Conservation (phyloP, 2,797 vertebrate species). For the Muscicapa comitata region DNA sequence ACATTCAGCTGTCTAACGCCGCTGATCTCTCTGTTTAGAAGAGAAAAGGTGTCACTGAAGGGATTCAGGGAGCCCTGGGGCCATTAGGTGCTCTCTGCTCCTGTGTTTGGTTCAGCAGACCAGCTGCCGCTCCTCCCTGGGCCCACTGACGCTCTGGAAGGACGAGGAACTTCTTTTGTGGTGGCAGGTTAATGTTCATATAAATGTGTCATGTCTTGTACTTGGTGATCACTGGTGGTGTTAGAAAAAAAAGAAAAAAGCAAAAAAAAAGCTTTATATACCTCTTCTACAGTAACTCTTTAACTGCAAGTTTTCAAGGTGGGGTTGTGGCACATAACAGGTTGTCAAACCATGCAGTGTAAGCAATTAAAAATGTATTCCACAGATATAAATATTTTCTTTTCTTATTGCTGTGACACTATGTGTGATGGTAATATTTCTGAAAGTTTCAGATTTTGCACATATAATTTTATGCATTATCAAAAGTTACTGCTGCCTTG, state of each 20-base stretch:
- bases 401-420: slow-evolving; percentile 75
- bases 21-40: neutral
- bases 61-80: slow-evolving; percentile 6
- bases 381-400: slow-evolving; percentile 74
- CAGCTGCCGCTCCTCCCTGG: neutral
- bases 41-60: slow-evolving; percentile 12
- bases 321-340: slow-evolving; percentile 72
- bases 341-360: slow-evolving; percentile 74
- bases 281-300: slow-evolving; percentile 82
- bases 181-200: slow-evolving; percentile 56
- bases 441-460: slow-evolving; percentile 80
- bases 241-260: neutral
- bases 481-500: slow-evolving; percentile 83
- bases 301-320: slow-evolving; percentile 68
- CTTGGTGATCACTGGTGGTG: slow-evolving; percentile 65
- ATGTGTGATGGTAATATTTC: slow-evolving; percentile 75
- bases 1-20: slow-evolving; percentile 41
- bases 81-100: neutral
- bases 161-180: neutral
- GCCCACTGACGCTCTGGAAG: neutral
- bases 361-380: slow-evolving; percentile 69
- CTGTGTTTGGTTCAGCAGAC: neutral
- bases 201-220: slow-evolving; percentile 63
- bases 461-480: slow-evolving; percentile 85
- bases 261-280: slow-evolving; percentile 76